Conservation (phyloP, 2,797 vertebrate species). For the Myotis pilosus region DNA sequence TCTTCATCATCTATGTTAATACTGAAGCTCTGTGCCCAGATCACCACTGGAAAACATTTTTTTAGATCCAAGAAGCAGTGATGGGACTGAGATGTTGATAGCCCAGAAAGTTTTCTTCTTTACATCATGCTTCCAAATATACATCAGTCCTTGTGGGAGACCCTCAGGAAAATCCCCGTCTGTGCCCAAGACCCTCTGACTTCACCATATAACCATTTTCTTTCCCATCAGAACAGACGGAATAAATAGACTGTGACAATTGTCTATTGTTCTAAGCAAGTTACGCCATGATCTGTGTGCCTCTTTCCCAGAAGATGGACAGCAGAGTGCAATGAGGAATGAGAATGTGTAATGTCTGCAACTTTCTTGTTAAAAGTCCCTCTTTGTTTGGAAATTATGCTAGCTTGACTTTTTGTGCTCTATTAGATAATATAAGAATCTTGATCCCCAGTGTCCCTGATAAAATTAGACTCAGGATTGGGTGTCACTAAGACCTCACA, state of each 20-base stretch:
- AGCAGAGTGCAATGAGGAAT: not conserved
- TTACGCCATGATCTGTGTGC: constrained; percentile 49
- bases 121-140: constrained; percentile 60
- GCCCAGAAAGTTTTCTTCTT: constrained; percentile 38
- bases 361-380: constrained; percentile 57
- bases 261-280: constrained; percentile 66
- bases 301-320: constrained; percentile 70
- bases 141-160: not conserved
- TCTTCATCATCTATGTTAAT: not conserved
- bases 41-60: not conserved
- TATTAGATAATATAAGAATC: constrained; percentile 28
- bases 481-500: not conserved
- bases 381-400: constrained; percentile 69
- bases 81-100: not conserved
- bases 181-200: constrained; percentile 68
- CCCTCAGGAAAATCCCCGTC: constrained; percentile 60
- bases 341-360: constrained; percentile 73
- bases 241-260: constrained; percentile 73
- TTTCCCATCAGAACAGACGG: constrained; percentile 66
- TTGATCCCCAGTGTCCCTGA: not conserved
- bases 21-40: not conserved
- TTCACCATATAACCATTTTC: constrained; percentile 73
- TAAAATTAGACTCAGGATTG: constrained; percentile 22
- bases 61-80: not conserved
- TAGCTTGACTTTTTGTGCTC: constrained; percentile 15